Base-by-base conservation (phyloP, 2,113 vertebrate genomes). In the Sarotherodon lohbergeri region DNA sequence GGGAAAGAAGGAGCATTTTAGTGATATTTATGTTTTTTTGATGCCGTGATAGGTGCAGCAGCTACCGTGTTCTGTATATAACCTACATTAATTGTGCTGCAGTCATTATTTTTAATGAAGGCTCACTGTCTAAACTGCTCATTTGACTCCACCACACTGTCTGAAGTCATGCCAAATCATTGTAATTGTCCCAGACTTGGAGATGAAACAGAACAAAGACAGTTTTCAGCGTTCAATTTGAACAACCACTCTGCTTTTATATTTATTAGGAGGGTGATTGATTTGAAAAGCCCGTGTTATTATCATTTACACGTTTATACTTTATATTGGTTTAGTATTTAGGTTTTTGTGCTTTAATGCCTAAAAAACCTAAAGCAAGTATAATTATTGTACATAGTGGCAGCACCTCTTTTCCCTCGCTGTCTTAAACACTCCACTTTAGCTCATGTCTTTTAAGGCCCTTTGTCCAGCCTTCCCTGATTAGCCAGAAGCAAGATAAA, bases 61-160 rank as follows among this genome's bases (percentile, higher is more conserved):
- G 79, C 89, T 88, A 76, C 54, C 68, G 34, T 48, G 22, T 76
- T 32, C 43, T 76, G 71, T 52, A 61, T 84, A 80, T 81, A 63
- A 73, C 82, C 36, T 80, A 83, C 56, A 86, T 91, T 89, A 88
- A 92, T 85, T 90, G 73, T 73, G 61, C 63, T 84, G 36, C 56
- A 81, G 48, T 86, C 80, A 76, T 22, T 73, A 76, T 89, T 90
- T 93, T 78, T 91, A 91, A 94, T 90, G 81, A 91, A 93, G 66
- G 73, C 76, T 89, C 27, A 54, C 73, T 71, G 82, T 91, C 87
- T 85, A 81, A 88, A 90, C 43, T 87, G 79, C 78, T 88, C 71
- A 56, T 73, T 78, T 86, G 66, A 89, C 52, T 83, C 59, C 16
- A 39, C 29, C 52, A 24, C 48, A 27, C 54, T 82, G 29, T 91